These are phyloP conservation scores for Mesaphorura yosii DNA, from an alignment of 1,140 invertebrate species.

Conservation along the genomic window DNA sequence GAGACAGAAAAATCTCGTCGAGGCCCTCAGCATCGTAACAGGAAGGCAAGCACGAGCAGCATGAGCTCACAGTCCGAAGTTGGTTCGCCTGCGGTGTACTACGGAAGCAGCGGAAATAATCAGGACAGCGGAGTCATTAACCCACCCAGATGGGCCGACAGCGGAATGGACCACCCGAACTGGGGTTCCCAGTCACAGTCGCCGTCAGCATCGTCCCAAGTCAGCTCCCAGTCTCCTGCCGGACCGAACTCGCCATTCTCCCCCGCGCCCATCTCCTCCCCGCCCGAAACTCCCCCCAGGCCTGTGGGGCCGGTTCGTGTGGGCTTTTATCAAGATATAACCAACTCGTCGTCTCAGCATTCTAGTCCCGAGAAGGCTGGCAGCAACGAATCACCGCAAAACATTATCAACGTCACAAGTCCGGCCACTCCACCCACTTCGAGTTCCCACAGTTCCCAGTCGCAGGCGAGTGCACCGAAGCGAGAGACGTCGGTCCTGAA, in stretches of 20 bases:
- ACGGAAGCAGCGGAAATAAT: too few species aligned
- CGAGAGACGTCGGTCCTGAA: conserved; percentile 3
- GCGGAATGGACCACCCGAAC: conserved; percentile 12
- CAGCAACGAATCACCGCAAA: too few species aligned
- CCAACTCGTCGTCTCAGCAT: conserved; percentile 23
- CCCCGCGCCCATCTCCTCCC: conserved; percentile 16
- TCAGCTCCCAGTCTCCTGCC: conserved; percentile 29
- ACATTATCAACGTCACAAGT: conserved; percentile 18
- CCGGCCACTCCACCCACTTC: conserved; percentile 25
- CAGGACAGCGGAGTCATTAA: conserved; percentile 10
- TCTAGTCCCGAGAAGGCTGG: conserved; percentile 30
- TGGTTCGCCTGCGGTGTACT: conserved; percentile 24
- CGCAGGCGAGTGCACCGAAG: background rate
- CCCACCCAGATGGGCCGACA: conserved; percentile 28
- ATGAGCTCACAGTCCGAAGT: conserved; percentile 27
- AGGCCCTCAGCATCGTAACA: conserved; percentile 20
- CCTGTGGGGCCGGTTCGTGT: conserved; percentile 25
- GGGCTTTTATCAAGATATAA: conserved; percentile 30
- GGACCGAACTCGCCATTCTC: conserved; percentile 30
- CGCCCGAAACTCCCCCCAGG: conserved; percentile 23
- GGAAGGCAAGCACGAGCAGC: conserved; percentile 25
- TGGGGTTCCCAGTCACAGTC: conserved; percentile 28
- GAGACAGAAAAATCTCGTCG: too few species aligned
- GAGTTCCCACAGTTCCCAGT: conserved; percentile 7
- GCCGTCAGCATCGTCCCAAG: conserved; percentile 25